A percentile compares a stretch with the other conserved stretches of the same genome.
Evolutionary conservation across 2,113 vertebrate species (phyloP).

Genomic region (Athene noctua): DNA sequence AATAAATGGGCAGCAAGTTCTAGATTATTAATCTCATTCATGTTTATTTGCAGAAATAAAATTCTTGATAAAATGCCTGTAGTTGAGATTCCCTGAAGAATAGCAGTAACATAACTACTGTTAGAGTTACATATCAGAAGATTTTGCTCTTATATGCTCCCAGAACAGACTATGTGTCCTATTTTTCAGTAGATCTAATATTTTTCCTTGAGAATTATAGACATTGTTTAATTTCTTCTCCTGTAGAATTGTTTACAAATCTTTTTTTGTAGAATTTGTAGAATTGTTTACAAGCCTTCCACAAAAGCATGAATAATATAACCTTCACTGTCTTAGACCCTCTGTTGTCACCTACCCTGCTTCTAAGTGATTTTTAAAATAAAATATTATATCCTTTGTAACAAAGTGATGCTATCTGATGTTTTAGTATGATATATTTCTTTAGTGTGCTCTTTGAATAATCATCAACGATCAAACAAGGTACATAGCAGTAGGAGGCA

Average conservation of each 20-base stretch:
- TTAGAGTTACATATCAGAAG: neutral
- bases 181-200: neutral
- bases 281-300: neutral
- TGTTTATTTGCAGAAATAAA: constrained; percentile 9
- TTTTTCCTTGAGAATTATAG: neutral
- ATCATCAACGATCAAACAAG: neutral
- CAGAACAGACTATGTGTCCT: neutral
- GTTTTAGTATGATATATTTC: neutral
- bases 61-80: neutral
- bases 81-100: neutral
- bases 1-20: neutral
- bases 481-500: neutral
- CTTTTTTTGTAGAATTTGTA: neutral
- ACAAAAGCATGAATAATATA: neutral
- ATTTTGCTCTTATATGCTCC: neutral
- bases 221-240: neutral
- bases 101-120: neutral
- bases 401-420: neutral
- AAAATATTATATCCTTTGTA: neutral
- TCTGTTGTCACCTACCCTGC: neutral
- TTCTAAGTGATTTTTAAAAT: neutral
- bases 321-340: neutral
- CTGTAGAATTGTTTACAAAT: neutral
- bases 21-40: neutral
- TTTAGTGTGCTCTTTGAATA: neutral